phyloP scores from a whole-genome alignment of 2,888 invertebrate species.

The Apamea epomidion region DNA sequence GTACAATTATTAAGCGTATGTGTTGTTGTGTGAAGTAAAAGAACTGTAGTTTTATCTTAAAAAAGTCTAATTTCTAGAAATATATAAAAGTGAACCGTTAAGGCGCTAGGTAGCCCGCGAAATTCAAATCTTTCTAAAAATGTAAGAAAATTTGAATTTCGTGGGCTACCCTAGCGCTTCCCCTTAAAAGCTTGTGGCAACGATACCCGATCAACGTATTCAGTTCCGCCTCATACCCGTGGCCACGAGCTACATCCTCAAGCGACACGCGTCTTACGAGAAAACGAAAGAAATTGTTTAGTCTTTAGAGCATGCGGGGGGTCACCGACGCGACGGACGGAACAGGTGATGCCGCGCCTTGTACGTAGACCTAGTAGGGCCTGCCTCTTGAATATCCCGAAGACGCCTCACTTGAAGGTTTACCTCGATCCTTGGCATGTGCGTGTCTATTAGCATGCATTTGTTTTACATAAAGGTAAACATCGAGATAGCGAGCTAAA shows the following conservation, averaged over 20 bases:
- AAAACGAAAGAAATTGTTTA: too few relatives aligned
- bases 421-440: neutral
- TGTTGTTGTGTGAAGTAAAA: conserved; percentile 26
- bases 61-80: neutral
- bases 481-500: neutral
- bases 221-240: neutral
- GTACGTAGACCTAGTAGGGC: too few relatives aligned
- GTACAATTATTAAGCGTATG: conserved; percentile 26
- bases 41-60: conserved; percentile 33
- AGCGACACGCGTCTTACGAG: neutral
- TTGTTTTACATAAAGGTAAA: neutral
- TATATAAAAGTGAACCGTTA: neutral
- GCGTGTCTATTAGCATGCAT: neutral
- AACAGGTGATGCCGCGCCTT: too few relatives aligned
- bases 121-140: too few relatives aligned
- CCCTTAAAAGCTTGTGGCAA: neutral
- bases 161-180: too few relatives aligned
- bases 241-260: neutral
- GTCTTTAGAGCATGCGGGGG: too few relatives aligned
- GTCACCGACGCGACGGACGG: too few relatives aligned
- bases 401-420: neutral
- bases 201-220: too few relatives aligned
- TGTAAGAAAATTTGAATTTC: too few relatives aligned
- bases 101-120: too few relatives aligned
- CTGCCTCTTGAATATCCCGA: too few relatives aligned